phyloP scores from a whole-genome alignment of 1,140 invertebrate genomes.

The Homarus americanus region DNA sequence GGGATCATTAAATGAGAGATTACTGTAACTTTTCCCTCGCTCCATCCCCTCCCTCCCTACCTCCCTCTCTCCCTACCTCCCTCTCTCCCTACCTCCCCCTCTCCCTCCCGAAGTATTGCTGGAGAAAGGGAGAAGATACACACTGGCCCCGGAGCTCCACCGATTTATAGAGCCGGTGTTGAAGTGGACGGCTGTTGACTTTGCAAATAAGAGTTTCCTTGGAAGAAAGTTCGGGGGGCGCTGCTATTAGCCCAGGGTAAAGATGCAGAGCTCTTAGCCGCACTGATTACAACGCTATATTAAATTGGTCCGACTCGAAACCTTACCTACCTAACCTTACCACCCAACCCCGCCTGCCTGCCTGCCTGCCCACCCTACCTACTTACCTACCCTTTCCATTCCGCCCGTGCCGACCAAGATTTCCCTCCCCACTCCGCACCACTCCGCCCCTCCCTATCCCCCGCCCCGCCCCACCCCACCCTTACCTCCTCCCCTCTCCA shows the following conservation, averaged over 20 bases:
- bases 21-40: conserved; percentile 2
- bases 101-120: neutral
- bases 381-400: neutral
- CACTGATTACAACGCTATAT: conserved; percentile 27
- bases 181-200: neutral
- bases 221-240: conserved; percentile 30
- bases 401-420: neutral
- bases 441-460: too few species aligned
- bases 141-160: neutral
- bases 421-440: neutral
- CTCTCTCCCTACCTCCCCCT: too few species aligned
- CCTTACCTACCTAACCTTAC: neutral
- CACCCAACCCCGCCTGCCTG: too few species aligned
- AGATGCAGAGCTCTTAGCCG: conserved; percentile 32
- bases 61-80: too few species aligned
- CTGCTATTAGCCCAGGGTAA: conserved; percentile 40
- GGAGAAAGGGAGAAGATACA: conserved; percentile 6
- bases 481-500: too few species aligned
- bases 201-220: conserved; percentile 32
- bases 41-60: too few species aligned
- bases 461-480: too few species aligned
- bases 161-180: conserved; percentile 34
- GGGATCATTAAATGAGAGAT: conserved; percentile 34
- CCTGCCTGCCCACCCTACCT: too few species aligned
- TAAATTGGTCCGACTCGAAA: conserved; percentile 21